Conservation (phyloP, 2,888 invertebrate species). For the Euzophera pinguis region DNA sequence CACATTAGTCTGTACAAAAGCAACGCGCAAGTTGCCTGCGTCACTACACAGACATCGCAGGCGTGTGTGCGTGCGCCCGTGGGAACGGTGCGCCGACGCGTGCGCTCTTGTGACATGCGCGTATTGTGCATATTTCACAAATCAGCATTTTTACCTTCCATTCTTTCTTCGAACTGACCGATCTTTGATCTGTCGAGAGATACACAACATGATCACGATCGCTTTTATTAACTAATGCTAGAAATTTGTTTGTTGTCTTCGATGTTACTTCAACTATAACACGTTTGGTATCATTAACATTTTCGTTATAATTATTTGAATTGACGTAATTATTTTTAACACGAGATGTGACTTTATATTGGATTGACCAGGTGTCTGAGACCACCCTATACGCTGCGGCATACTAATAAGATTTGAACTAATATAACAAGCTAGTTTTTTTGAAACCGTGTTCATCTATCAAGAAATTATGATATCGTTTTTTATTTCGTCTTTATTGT, state of each 20-base stretch:
- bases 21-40: slow-evolving; percentile 58
- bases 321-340: slow-evolving; percentile 13
- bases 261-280: slow-evolving; percentile 7
- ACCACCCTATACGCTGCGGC: slow-evolving; percentile 9
- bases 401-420: slow-evolving; percentile 6
- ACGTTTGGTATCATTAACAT: not conserved
- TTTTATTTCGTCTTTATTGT: too few relatives aligned
- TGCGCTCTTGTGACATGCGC: slow-evolving; percentile 65
- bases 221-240: slow-evolving; percentile 24
- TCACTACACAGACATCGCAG: slow-evolving; percentile 38
- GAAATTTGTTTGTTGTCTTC: slow-evolving; percentile 14
- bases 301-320: slow-evolving; percentile 8
- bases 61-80: slow-evolving; percentile 60
- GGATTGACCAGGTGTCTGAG: slow-evolving; percentile 7
- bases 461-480: not conserved
- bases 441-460: not conserved
- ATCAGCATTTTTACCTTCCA: slow-evolving; percentile 28
- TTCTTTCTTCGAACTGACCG: slow-evolving; percentile 18
- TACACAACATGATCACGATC: slow-evolving; percentile 23
- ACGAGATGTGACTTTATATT: slow-evolving; percentile 6
- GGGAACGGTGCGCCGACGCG: slow-evolving; percentile 72
- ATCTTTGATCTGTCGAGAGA: slow-evolving; percentile 12
- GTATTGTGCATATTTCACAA: slow-evolving; percentile 62
- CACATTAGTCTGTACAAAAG: slow-evolving; percentile 39
- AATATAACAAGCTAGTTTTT: slow-evolving; percentile 3